phyloP scores from a whole-genome alignment of 2,888 invertebrate genomes.

The Trichopria drosophilae region DNA sequence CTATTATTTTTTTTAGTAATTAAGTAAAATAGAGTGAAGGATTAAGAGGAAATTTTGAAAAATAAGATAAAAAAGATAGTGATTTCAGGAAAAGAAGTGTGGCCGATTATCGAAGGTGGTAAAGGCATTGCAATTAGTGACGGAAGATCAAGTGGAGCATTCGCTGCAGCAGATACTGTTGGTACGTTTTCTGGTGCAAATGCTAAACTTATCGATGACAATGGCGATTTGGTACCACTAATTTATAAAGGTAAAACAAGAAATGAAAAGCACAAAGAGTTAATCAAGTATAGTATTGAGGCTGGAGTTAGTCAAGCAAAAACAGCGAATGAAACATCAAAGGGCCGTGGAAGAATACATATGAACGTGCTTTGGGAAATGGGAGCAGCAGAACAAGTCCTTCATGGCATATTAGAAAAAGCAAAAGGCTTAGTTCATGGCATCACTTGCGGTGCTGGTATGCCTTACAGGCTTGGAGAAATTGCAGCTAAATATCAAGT shows the following conservation, averaged over 20 bases:
- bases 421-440: constrained; percentile 20
- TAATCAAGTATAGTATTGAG: constrained; percentile 20
- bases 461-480: constrained; percentile 22
- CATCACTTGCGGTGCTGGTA: constrained; percentile 21
- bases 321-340: constrained; percentile 20
- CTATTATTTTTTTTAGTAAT: too few species aligned
- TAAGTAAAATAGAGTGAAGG: constrained; percentile 16
- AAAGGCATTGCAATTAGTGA: constrained; percentile 20
- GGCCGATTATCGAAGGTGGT: constrained; percentile 23
- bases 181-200: constrained; percentile 22
- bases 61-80: constrained; percentile 22
- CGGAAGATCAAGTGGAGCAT: constrained; percentile 17
- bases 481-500: constrained; percentile 22
- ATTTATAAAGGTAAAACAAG: constrained; percentile 20
- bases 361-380: constrained; percentile 25
- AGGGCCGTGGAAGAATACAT: constrained; percentile 20
- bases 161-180: constrained; percentile 22
- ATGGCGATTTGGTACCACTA: constrained; percentile 20
- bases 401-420: constrained; percentile 22
- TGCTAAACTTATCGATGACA: constrained; percentile 20
- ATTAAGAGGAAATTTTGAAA: constrained; percentile 18
- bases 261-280: constrained; percentile 18
- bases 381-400: constrained; percentile 24
- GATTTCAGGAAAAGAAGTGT: constrained; percentile 20
- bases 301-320: constrained; percentile 18